Conservation (phyloP, 2,888 invertebrate genomes). For the Acanthococcus lagerstroemiae region DNA sequence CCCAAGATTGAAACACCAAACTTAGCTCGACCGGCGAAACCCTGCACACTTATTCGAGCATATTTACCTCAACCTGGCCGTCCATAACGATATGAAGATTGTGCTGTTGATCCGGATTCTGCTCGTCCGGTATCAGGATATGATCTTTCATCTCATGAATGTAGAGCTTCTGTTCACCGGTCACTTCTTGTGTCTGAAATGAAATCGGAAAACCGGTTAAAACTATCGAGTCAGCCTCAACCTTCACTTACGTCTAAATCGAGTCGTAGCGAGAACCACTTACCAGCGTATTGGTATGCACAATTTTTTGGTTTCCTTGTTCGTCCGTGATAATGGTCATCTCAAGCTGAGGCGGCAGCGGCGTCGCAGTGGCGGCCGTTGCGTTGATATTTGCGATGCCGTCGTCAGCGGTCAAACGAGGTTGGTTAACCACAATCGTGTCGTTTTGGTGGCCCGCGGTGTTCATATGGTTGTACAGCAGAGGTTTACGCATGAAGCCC, state of each 20-base stretch:
- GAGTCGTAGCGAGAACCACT: constrained; percentile 2
- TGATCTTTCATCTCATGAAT: constrained; percentile 25
- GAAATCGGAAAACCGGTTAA: neutral
- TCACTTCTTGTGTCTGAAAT: constrained; percentile 11
- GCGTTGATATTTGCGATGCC: constrained; percentile 34
- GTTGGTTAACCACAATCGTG: constrained; percentile 73
- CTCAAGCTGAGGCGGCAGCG: constrained; percentile 41
- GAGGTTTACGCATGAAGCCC: constrained; percentile 73
- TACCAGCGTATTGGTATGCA: constrained; percentile 35
- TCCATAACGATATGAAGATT: constrained; percentile 27
- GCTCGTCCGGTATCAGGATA: constrained; percentile 18
- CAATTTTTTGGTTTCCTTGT: constrained; percentile 36
- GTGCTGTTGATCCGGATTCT: constrained; percentile 12
- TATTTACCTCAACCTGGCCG: constrained; percentile 17
- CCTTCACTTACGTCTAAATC: too few species aligned
- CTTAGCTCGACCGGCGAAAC: too few species aligned
- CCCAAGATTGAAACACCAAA: too few species aligned
- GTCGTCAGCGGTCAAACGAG: constrained; percentile 49
- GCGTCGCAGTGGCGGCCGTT: constrained; percentile 37
- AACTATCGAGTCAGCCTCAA: neutral
- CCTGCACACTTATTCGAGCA: neutral
- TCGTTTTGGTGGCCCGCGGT: constrained; percentile 61
- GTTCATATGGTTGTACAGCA: constrained; percentile 67
- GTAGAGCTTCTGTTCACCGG: constrained; percentile 11
- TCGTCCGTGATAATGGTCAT: constrained; percentile 40